Evolutionary conservation across 2,888 invertebrate genomes (phyloP), one percentile per base, ranked within the genome.

Genomic region (Nomada goodeniana): DNA sequence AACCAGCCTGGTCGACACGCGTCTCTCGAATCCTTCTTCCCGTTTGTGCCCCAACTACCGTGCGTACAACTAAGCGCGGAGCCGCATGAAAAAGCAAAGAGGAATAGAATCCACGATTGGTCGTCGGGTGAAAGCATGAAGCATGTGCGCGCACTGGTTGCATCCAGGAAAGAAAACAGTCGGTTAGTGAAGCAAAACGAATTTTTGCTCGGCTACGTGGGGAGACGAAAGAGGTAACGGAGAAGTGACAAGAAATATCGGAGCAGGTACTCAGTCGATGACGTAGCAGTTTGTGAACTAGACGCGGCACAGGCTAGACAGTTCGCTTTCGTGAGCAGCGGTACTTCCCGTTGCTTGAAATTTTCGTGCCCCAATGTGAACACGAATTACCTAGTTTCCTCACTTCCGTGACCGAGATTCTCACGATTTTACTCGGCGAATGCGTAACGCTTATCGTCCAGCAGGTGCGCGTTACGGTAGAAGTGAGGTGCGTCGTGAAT

Each of bases 151-250:
- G 47, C 47, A 23, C 18, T 1, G 53, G 42, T 44, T 55, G 15
- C 60, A 11, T 59, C 9, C 64, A 57, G 59, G 65, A 60, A 64
- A 73, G 73, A 55, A 72, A 67, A 52, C 47, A 44, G 60, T 18
- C 61, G 36, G 72, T 80, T 75, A 71, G 71, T 78, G 76, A 72
- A 57, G n/a, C 76, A 52, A 81, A 61, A 78, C 76, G 59, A 83
- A 78, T 80, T 75, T 73, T 57, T 53, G 18, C 11, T 11, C 15
- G n/a, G 29, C 47, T n/a, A 13, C 44, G 57, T 15, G 57, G 23
- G 20, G 53, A 64, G 42, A n/a, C 26, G 61, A 42, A 57, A 63
- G 57, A 55, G 69, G 13, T 57, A 42, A 42, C 70, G 67, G 60
- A 69, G 80, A 82, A 82, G 70, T 64, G 75, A 80, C 64, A 52